Conservation (phyloP, 2,797 vertebrate species). For the Rhynchotus rufescens region DNA sequence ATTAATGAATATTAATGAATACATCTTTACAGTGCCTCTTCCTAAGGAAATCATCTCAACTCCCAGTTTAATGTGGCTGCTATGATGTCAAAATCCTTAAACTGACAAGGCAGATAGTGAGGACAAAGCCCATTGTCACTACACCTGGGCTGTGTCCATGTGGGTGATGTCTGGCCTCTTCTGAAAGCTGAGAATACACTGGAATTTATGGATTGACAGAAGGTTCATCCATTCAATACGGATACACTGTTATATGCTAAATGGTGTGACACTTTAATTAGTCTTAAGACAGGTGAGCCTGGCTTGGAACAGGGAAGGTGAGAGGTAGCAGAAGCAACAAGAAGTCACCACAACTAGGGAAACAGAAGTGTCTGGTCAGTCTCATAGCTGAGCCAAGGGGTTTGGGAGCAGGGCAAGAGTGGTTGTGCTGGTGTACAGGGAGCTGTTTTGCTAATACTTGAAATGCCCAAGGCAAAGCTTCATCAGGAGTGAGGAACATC, state of each 20-base stretch:
- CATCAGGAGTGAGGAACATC: neutral
- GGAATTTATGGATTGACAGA: neutral
- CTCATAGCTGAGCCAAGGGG: neutral
- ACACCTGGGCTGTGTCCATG: neutral
- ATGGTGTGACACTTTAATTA: neutral
- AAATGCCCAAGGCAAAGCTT: neutral
- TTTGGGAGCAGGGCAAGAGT: neutral
- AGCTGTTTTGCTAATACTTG: neutral
- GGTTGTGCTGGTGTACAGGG: neutral
- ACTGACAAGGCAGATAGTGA: neutral
- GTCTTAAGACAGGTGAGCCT: neutral
- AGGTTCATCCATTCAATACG: neutral
- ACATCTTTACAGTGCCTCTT: neutral
- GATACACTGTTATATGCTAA: neutral
- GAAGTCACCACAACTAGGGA: neutral
- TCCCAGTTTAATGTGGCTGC: neutral
- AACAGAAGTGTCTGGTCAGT: neutral
- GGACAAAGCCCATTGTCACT: neutral
- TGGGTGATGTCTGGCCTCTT: neutral
- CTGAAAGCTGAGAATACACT: neutral
- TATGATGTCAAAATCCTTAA: neutral
- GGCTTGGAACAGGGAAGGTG: neutral
- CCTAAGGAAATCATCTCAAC: neutral
- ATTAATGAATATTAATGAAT: conserved; percentile 48
- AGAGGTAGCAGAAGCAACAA: neutral